Conservation (phyloP, 1,140 invertebrate species). For the Artemia franciscana region DNA sequence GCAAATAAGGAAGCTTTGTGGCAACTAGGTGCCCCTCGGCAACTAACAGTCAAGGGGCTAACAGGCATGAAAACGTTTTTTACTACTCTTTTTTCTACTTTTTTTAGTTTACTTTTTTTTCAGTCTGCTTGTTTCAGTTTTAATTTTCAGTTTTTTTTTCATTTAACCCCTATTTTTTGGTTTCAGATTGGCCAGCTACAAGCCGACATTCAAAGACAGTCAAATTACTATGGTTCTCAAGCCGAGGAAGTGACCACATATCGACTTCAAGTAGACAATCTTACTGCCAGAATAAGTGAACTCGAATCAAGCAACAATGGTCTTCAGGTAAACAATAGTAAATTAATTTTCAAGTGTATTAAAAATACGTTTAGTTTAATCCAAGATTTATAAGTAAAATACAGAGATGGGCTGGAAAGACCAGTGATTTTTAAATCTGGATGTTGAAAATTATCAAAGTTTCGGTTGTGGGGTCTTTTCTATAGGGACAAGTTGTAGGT, state of each 20-base stretch:
- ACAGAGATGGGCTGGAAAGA: neutral
- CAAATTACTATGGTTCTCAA: constrained; percentile 6
- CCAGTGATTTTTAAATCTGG: neutral
- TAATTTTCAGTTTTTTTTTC: no score
- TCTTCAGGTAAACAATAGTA: constrained; percentile 27
- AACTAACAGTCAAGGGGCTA: no score
- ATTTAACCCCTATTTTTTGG: no score
- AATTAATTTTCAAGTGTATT: neutral
- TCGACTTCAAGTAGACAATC: constrained; percentile 40
- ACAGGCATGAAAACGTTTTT: no score
- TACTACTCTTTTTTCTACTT: no score
- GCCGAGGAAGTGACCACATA: constrained; percentile 30
- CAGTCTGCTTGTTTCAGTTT: no score
- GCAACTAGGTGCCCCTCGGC: no score
- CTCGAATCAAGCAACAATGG: constrained; percentile 41
- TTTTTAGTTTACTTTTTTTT: no score
- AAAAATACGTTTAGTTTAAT: neutral
- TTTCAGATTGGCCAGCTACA: constrained; percentile 19
- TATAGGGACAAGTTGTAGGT: no score
- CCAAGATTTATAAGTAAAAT: neutral
- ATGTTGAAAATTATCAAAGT: no score
- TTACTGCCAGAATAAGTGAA: constrained; percentile 43
- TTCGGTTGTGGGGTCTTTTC: no score
- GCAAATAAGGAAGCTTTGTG: no score
- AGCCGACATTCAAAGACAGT: constrained; percentile 19